These are phyloP conservation scores for Gymnarchus niloticus DNA, from an alignment of 2,113 vertebrate genomes.

Conservation along the genomic window DNA sequence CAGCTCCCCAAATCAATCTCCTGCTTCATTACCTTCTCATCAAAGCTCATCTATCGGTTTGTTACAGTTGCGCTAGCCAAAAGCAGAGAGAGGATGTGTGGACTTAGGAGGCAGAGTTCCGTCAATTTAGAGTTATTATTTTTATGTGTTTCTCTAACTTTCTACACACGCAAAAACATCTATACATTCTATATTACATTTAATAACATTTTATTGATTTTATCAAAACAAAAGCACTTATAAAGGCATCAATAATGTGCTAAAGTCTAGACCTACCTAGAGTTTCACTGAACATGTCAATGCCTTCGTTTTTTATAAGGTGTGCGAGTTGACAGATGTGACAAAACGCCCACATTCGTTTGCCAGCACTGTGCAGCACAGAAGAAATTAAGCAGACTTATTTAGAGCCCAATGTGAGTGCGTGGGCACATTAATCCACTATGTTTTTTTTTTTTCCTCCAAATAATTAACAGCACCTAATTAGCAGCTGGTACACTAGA, in stretches of 20 bases:
- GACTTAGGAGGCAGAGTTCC: background rate
- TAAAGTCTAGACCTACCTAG: background rate
- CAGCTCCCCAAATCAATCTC: background rate
- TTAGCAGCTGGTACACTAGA: background rate
- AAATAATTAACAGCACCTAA: background rate
- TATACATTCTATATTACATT: no score
- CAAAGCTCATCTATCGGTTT: constrained; percentile 28
- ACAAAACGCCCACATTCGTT: background rate
- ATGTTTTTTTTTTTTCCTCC: background rate
- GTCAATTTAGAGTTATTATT: background rate
- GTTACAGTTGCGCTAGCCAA: constrained; percentile 34
- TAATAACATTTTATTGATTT: background rate
- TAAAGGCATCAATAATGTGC: background rate
- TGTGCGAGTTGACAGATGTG: no score
- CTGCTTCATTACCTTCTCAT: constrained; percentile 10
- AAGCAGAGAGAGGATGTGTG: constrained; percentile 15
- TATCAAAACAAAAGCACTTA: background rate
- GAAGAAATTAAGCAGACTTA: background rate
- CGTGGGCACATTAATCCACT: background rate
- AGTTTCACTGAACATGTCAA: no score
- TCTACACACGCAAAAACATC: no score
- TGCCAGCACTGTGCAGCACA: background rate
- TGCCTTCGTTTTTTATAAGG: no score
- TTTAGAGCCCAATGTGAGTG: background rate
- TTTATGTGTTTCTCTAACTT: background rate